These are phyloP conservation scores for Ceratina calcarata DNA, from an alignment of 1,140 invertebrate species.

Conservation along the genomic window DNA sequence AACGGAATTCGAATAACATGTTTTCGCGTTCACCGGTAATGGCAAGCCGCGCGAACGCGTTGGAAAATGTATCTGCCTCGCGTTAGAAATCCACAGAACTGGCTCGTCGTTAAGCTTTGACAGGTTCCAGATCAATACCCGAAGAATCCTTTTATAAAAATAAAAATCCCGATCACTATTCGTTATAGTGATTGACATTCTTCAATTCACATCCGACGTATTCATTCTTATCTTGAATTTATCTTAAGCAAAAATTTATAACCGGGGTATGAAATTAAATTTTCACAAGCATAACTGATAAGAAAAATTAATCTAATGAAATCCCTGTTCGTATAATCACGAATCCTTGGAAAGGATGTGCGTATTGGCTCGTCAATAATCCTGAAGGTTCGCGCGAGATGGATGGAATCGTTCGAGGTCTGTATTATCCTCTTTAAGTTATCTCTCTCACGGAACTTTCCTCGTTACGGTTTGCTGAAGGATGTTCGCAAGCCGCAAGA, in stretches of 20 bases:
- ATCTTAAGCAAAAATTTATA: too few relatives aligned
- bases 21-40: constrained; percentile 60
- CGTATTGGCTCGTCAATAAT: constrained; percentile 21
- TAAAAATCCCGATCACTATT: background rate
- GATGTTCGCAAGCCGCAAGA: constrained; percentile 12
- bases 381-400: background rate
- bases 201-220: too few relatives aligned
- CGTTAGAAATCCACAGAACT: background rate
- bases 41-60: constrained; percentile 31
- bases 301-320: too few relatives aligned
- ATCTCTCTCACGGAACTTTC: constrained; percentile 24
- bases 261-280: too few relatives aligned
- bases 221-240: too few relatives aligned
- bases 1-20: constrained; percentile 68
- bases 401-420: background rate
- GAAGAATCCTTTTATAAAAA: too few relatives aligned
- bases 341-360: background rate
- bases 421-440: constrained; percentile 31
- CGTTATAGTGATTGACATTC: background rate
- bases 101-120: constrained; percentile 23
- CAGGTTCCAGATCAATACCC: background rate
- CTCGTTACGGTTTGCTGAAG: constrained; percentile 34
- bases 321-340: too few relatives aligned
- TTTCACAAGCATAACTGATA: too few relatives aligned
- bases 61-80: constrained; percentile 11